A percentile compares a stretch with the other conserved stretches of the same genome.
These are phyloP conservation scores for Diorhabda sublineata DNA, from an alignment of 1,140 invertebrate species.

Conservation along the genomic window DNA sequence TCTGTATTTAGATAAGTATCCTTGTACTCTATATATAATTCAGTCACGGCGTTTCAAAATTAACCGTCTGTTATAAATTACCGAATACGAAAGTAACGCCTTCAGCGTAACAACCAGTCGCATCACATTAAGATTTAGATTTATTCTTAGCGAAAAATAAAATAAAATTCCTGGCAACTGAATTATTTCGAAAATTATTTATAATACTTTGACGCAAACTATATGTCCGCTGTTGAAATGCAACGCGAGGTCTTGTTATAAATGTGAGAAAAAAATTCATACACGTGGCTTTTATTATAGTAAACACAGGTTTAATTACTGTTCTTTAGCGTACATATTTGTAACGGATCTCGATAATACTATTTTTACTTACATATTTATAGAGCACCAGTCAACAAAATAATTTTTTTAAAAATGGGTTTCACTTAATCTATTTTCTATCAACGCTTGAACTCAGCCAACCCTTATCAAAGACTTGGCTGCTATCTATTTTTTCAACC, in stretches of 20 bases:
- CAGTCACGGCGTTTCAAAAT: conserved; percentile 1
- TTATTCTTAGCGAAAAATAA: conserved; percentile 3
- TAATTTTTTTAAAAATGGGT: too few species aligned
- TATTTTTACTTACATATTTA: too few species aligned
- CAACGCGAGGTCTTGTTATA: neutral
- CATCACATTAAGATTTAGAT: conserved; percentile 1
- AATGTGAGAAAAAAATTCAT: conserved; percentile 1
- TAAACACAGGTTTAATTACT: too few species aligned
- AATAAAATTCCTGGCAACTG: conserved; percentile 2
- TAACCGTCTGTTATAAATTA: neutral
- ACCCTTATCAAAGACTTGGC: too few species aligned
- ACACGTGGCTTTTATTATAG: neutral
- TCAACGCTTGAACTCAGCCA: too few species aligned
- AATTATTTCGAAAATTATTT: neutral
- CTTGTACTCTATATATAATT: conserved; percentile 3
- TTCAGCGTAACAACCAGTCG: conserved; percentile 1
- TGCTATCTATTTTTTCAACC: too few species aligned
- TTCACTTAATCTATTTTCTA: too few species aligned
- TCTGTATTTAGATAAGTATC: conserved; percentile 2
- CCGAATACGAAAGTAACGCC: neutral
- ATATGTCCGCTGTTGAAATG: neutral
- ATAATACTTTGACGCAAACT: neutral
- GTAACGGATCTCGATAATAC: too few species aligned
- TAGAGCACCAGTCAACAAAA: too few species aligned
- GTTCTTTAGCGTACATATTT: too few species aligned